phyloP scores from a whole-genome alignment of 2,888 invertebrate species.

The Amphipoea lucens region DNA sequence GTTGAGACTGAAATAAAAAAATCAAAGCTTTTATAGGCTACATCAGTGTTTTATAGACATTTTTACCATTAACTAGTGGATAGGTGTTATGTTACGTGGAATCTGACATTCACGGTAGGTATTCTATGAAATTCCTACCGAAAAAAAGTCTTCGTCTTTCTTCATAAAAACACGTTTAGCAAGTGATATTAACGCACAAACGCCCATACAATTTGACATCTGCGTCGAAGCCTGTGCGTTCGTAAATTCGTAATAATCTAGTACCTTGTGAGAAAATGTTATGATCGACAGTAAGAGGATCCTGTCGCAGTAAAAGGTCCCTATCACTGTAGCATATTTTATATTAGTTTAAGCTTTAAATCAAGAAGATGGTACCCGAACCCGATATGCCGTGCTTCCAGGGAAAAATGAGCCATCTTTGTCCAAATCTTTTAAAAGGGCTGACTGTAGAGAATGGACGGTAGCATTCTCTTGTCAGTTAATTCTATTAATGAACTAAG shows the following conservation, averaged over 20 bases:
- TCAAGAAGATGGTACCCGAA: neutral
- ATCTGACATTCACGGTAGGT: neutral
- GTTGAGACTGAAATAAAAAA: constrained; percentile 80
- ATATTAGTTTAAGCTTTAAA: neutral
- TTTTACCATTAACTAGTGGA: constrained; percentile 3
- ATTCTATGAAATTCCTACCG: constrained; percentile 7
- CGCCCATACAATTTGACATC: constrained; percentile 22
- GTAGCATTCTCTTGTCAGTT: neutral
- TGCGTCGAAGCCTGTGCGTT: constrained; percentile 19
- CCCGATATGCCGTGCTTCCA: neutral
- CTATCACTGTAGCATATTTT: neutral
- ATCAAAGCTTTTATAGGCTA: constrained; percentile 32
- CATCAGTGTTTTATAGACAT: constrained; percentile 8
- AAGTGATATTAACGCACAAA: constrained; percentile 9
- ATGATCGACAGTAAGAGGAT: neutral
- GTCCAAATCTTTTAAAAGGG: neutral
- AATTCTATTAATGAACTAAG: neutral
- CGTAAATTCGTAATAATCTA: neutral
- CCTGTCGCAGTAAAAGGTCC: neutral
- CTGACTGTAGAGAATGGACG: neutral
- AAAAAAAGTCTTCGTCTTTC: neutral
- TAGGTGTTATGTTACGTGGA: constrained; percentile 1
- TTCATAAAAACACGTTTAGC: constrained; percentile 1
- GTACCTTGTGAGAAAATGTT: neutral
- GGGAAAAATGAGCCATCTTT: neutral